Evolutionary conservation across 2,113 vertebrate genomes (phyloP), one percentile per base, ranked within the genome.

Genomic region (Odocoileus hemionus): DNA sequence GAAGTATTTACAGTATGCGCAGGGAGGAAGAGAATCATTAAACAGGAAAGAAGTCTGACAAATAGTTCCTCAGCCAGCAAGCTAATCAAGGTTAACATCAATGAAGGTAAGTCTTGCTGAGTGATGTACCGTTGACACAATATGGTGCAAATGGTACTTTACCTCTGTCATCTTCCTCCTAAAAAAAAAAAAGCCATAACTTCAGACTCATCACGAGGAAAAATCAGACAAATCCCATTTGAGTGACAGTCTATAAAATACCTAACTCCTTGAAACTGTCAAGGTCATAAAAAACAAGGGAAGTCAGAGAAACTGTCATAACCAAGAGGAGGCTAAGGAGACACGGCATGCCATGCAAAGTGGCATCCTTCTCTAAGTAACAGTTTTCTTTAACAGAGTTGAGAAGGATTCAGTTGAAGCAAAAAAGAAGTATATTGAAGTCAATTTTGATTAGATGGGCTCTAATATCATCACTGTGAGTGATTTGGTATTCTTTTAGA

Each of bases 391-490:
- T 93, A 28, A 26, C 88, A 85, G 93, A 94, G 79, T 50, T 55
- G 19, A 86, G 64, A 61, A 64, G 6, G 16, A 96, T 87, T 91
- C 95, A 45, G 11, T 92, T 97, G 82, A 96, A n/a, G 12, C 67
- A 79, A 89, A 58, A 58, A 67, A n/a, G 13, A 86, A 64, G 79
- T 19, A 19, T 21, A 26, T 74, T 85, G 36, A 91, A 85, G 57
- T 76, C 1, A 64, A 10, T 83, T 4, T 39, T 60, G 43, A 55
- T 86, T 61, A n/a, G 45, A 28, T 85, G 54, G 9, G 67, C 1
- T 91, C 86, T 70, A 17, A 83, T 60, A 96, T 78, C 60, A 78
- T 47, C 50, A 45, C 19, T 74, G 50, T 67, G 89, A 36, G 55
- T 94, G 19, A 70, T 91, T 96, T 91, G 9, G 13, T 54, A 33